Conservation (phyloP, 2,797 vertebrate genomes). For the Syndactyla subalaris region DNA sequence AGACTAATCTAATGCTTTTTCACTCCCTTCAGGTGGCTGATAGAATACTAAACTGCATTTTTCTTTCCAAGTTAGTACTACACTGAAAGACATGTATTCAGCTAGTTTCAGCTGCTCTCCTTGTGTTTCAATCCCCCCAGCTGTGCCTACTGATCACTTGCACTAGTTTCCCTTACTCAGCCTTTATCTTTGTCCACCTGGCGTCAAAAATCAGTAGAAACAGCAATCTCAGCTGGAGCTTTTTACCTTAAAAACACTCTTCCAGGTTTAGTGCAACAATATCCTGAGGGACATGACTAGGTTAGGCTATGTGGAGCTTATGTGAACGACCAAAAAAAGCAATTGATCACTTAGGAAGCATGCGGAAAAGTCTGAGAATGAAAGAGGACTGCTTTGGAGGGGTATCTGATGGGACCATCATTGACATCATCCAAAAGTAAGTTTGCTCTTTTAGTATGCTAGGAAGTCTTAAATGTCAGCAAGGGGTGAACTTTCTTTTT, state of each 20-base stretch:
- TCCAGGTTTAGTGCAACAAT: not conserved
- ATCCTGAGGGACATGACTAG: not conserved
- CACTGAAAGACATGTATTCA: not conserved
- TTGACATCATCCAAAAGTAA: not conserved
- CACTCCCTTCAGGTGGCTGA: not conserved
- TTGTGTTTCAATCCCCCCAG: not conserved
- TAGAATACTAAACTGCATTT: not conserved
- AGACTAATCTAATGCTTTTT: not conserved
- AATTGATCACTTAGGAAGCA: not conserved
- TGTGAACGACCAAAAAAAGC: not conserved
- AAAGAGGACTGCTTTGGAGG: not conserved
- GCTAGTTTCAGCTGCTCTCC: not conserved
- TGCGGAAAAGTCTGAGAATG: not conserved
- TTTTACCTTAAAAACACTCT: not conserved
- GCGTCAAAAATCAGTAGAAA: not conserved
- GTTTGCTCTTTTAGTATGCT: not conserved
- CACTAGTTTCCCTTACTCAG: not conserved
- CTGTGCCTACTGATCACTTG: not conserved
- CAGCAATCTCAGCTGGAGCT: not conserved
- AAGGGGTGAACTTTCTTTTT: not conserved
- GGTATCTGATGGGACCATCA: not conserved
- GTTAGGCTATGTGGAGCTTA: not conserved
- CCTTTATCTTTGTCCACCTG: not conserved
- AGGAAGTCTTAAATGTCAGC: not conserved
- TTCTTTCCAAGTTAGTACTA: not conserved